Percentiles rank a stretch among this genome's conserved stretches.
Conservation (phyloP, 2,888 invertebrate genomes). For the Eupithecia pulchellata region DNA sequence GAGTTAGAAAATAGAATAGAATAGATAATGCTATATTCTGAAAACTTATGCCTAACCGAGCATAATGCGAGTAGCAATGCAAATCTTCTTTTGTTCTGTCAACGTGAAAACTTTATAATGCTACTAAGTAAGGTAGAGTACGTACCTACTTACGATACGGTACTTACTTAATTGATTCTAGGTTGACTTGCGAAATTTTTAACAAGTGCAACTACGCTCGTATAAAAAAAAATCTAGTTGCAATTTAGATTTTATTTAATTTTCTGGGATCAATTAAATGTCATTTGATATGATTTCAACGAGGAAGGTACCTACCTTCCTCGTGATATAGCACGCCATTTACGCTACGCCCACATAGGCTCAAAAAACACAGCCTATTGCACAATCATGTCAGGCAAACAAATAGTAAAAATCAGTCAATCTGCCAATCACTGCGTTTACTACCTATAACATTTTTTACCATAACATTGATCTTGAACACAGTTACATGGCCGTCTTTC, state of each 20-base stretch:
- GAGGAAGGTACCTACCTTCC: not conserved
- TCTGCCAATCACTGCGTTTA: not conserved
- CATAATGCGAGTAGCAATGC: too few species aligned
- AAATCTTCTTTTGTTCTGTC: too few species aligned
- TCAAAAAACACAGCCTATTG: not conserved
- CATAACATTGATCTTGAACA: too few species aligned
- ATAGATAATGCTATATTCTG: too few species aligned
- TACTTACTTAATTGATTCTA: too few species aligned
- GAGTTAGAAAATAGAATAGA: not conserved
- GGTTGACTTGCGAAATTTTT: too few species aligned
- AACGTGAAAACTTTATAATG: too few species aligned
- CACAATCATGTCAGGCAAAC: not conserved
- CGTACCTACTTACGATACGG: too few species aligned
- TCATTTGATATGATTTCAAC: not conserved
- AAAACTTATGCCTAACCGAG: too few species aligned
- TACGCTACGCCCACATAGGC: not conserved
- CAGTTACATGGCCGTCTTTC: not conserved
- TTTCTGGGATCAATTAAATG: not conserved
- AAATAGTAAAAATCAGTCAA: not conserved
- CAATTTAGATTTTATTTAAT: not conserved
- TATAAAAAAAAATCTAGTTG: too few species aligned
- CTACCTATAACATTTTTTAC: too few species aligned
- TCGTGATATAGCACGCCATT: not conserved
- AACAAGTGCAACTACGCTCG: too few species aligned
- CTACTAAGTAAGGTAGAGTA: not conserved